phyloP scores from a whole-genome alignment of 1,140 invertebrate genomes.

The Periplaneta americana region DNA sequence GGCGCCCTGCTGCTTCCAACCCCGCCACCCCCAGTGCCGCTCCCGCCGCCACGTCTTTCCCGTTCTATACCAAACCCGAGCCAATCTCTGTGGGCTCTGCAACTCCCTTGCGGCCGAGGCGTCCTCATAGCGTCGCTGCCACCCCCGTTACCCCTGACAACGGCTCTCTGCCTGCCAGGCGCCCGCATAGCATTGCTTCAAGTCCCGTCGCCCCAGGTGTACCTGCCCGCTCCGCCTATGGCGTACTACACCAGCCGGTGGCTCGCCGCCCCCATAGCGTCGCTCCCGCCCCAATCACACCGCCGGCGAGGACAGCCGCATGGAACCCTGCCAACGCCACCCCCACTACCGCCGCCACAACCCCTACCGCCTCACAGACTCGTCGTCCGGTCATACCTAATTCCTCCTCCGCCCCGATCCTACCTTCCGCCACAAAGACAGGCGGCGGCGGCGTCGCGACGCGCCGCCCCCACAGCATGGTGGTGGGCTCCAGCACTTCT shows the following conservation, averaged over 20 bases:
- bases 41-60: not conserved
- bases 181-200: not conserved
- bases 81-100: not conserved
- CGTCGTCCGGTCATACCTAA: slow-evolving; percentile 35
- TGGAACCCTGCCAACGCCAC: slow-evolving; percentile 29
- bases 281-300: slow-evolving; percentile 27
- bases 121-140: slow-evolving; percentile 11
- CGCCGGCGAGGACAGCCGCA: slow-evolving; percentile 25
- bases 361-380: slow-evolving; percentile 34
- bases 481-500: slow-evolving; percentile 32
- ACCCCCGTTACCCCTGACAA: not conserved
- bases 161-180: not conserved
- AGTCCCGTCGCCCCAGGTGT: slow-evolving; percentile 3
- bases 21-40: not conserved
- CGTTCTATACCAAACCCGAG: slow-evolving; percentile 16
- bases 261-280: slow-evolving; percentile 35
- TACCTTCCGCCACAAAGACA: slow-evolving; percentile 21
- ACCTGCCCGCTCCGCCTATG: slow-evolving; percentile 1
- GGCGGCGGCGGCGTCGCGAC: slow-evolving; percentile 27
- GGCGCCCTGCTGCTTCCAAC: not conserved
- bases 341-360: slow-evolving; percentile 25
- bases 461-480: slow-evolving; percentile 25
- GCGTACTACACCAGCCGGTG: slow-evolving; percentile 27
- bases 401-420: slow-evolving; percentile 33
- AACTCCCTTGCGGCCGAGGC: not conserved